These are phyloP conservation scores for Torymus auratus DNA, from an alignment of 2,888 invertebrate species.

Conservation along the genomic window DNA sequence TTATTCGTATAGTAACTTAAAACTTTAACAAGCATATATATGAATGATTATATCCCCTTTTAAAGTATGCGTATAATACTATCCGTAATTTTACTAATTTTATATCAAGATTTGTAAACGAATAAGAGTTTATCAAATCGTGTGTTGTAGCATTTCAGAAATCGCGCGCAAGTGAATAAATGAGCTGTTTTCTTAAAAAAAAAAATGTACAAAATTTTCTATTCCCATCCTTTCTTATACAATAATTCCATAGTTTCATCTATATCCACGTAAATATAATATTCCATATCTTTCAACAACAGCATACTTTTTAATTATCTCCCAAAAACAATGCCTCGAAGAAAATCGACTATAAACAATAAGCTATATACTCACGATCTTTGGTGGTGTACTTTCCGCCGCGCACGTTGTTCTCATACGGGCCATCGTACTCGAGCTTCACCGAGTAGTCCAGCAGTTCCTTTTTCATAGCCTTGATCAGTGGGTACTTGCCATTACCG, in stretches of 20 bases:
- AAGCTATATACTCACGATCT: slow-evolving; percentile 87
- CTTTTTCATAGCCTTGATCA: slow-evolving; percentile 91
- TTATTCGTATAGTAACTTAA: too few species aligned
- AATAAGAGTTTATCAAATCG: background rate
- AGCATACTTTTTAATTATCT: too few species aligned
- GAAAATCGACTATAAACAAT: background rate
- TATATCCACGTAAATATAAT: too few species aligned
- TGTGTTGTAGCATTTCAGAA: slow-evolving; percentile 27
- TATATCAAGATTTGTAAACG: slow-evolving; percentile 43
- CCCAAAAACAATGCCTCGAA: background rate
- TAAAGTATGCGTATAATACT: slow-evolving; percentile 1
- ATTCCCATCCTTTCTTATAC: background rate
- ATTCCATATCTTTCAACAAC: too few species aligned
- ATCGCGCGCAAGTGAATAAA: slow-evolving; percentile 27
- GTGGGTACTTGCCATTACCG: slow-evolving; percentile 92
- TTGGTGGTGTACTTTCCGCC: slow-evolving; percentile 90
- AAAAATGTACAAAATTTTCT: background rate
- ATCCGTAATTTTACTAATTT: slow-evolving; percentile 34
- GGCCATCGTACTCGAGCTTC: slow-evolving; percentile 89
- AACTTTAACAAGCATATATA: background rate
- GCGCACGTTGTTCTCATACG: slow-evolving; percentile 85
- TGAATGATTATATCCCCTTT: background rate
- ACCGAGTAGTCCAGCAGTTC: slow-evolving; percentile 91
- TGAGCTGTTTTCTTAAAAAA: slow-evolving; percentile 31
- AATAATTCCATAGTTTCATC: too few species aligned